phyloP scores from a whole-genome alignment of 2,113 vertebrate species.

The Erythrocercus mccallii region DNA sequence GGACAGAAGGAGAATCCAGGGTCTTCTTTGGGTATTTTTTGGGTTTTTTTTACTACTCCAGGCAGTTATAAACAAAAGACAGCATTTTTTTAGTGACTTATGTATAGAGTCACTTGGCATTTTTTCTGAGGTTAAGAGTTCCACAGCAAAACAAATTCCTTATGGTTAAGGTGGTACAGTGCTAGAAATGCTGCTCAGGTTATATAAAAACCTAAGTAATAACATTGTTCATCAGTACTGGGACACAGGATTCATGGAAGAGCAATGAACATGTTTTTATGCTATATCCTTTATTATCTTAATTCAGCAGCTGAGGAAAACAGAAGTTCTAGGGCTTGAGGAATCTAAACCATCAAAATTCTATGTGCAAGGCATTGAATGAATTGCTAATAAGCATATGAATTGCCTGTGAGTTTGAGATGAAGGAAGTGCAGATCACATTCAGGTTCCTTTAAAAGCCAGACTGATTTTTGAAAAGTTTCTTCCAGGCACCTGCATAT shows the following conservation, averaged over 20 bases:
- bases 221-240: not conserved
- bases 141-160: not conserved
- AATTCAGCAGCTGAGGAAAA: not conserved
- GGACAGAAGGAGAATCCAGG: not conserved
- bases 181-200: not conserved
- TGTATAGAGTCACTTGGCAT: not conserved
- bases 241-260: not conserved
- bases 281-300: not conserved
- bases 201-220: not conserved
- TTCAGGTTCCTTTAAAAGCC: not conserved
- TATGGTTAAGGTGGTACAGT: not conserved
- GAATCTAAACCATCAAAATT: not conserved
- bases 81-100: not conserved
- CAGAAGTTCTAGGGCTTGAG: not conserved
- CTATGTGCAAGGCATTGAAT: not conserved
- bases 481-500: not conserved
- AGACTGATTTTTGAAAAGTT: not conserved
- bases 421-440: not conserved
- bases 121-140: not conserved
- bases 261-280: not conserved
- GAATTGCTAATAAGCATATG: not conserved
- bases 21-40: not conserved
- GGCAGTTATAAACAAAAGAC: not conserved
- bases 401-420: not conserved
- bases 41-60: not conserved